Evolutionary conservation across 2,797 vertebrate genomes (phyloP).

Genomic region (Catostomus latipinnis): DNA sequence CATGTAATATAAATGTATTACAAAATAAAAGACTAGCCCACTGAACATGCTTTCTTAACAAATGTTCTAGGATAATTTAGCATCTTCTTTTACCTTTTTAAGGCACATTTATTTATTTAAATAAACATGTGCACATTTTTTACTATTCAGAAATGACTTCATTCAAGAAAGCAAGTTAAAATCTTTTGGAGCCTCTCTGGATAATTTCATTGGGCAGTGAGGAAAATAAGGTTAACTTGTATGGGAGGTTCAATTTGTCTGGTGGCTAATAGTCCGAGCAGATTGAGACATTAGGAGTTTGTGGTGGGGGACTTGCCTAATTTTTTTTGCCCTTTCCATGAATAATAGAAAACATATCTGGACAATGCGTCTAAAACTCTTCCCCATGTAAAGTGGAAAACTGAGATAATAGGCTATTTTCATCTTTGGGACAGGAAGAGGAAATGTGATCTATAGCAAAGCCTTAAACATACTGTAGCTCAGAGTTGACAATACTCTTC

Average conservation of each 20-base stretch:
- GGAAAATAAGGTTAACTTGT: conserved; percentile 65
- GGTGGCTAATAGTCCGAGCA: conserved; percentile 46
- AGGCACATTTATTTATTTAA: neutral
- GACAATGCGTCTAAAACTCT: conserved; percentile 61
- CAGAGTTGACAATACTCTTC: conserved; percentile 7
- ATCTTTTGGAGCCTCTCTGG: conserved; percentile 55
- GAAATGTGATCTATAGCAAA: conserved; percentile 40
- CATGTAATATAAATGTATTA: neutral
- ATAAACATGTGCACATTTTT: too few relatives aligned
- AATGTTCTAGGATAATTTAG: neutral
- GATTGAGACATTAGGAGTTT: conserved; percentile 1
- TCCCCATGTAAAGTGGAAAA: conserved; percentile 74
- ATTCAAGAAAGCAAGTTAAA: conserved; percentile 54
- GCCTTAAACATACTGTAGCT: conserved; percentile 20
- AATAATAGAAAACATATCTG: conserved; percentile 66
- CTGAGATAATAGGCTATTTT: conserved; percentile 63
- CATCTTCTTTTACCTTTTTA: neutral
- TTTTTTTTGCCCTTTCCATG: neutral
- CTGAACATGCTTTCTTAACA: neutral
- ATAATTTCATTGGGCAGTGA: conserved; percentile 67
- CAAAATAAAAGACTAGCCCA: neutral
- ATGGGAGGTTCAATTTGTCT: conserved; percentile 70
- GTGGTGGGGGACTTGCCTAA: too few relatives aligned
- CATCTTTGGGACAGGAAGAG: conserved; percentile 41
- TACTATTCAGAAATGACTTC: too few relatives aligned